Percentiles rank a stretch among this genome's conserved stretches.
These are phyloP conservation scores for Drosophila miranda DNA, from an alignment of 1,140 invertebrate species.

Conservation along the genomic window DNA sequence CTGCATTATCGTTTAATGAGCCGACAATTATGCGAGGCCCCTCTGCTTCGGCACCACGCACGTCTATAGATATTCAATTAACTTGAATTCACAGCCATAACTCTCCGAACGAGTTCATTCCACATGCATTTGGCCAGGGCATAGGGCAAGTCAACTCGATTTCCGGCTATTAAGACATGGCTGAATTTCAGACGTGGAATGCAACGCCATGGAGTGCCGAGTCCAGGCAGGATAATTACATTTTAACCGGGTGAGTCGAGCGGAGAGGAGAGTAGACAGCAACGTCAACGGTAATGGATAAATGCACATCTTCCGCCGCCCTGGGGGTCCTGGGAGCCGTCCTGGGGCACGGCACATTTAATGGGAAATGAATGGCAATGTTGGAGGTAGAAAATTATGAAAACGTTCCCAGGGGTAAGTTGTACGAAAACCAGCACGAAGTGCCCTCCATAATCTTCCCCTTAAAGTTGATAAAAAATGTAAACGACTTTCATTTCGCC, in stretches of 20 bases:
- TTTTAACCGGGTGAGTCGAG: slow-evolving; percentile 30
- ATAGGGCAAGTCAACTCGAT: slow-evolving; percentile 36
- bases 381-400: no score
- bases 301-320: slow-evolving; percentile 11
- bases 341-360: no score
- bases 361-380: no score
- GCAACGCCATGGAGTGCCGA: background rate
- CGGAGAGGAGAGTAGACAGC: no score
- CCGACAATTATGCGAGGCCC: slow-evolving; percentile 46
- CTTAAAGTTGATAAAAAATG: no score
- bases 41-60: slow-evolving; percentile 16
- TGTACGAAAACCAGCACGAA: no score
- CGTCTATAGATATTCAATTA: slow-evolving; percentile 42
- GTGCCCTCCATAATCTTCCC: no score
- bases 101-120: slow-evolving; percentile 31
- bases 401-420: no score
- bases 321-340: no score
- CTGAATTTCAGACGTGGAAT: background rate
- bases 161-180: slow-evolving; percentile 11
- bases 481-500: no score
- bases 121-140: slow-evolving; percentile 38
- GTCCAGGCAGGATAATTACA: slow-evolving; percentile 36
- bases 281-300: background rate
- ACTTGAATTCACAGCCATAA: slow-evolving; percentile 56
- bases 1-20: slow-evolving; percentile 65